phyloP scores from a whole-genome alignment of 1,140 invertebrate species.

The Saccostrea glomerata region DNA sequence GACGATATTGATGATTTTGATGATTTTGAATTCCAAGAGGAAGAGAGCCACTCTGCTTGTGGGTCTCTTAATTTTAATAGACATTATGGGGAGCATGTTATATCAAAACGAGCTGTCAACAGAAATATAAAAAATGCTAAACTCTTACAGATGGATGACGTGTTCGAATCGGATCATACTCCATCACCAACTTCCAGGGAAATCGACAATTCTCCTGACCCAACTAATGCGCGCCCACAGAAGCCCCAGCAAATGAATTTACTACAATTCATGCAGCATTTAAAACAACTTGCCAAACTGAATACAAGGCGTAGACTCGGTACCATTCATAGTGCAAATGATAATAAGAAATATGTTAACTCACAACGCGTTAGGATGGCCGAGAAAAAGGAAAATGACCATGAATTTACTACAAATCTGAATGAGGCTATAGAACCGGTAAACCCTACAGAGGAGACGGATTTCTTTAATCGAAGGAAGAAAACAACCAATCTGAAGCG shows the following conservation, averaged over 20 bases:
- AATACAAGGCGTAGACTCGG: background rate
- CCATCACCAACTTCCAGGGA: background rate
- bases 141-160: background rate
- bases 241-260: background rate
- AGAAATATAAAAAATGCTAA: background rate
- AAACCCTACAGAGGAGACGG: background rate
- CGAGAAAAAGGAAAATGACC: background rate
- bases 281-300: background rate
- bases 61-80: background rate
- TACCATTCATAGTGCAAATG: background rate
- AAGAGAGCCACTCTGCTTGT: background rate
- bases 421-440: conserved; percentile 10
- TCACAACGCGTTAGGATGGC: background rate
- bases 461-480: background rate
- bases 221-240: background rate
- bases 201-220: background rate
- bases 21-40: conserved; percentile 22
- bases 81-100: background rate
- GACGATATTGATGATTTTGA: background rate
- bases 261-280: background rate
- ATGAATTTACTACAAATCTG: conserved; percentile 28
- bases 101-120: background rate
- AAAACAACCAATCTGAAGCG: background rate
- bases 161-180: background rate
- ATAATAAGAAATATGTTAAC: background rate